A percentile compares a stretch with the other conserved stretches of the same genome.
Conservation (phyloP, 2,113 vertebrate genomes). For the Limanda limanda region DNA sequence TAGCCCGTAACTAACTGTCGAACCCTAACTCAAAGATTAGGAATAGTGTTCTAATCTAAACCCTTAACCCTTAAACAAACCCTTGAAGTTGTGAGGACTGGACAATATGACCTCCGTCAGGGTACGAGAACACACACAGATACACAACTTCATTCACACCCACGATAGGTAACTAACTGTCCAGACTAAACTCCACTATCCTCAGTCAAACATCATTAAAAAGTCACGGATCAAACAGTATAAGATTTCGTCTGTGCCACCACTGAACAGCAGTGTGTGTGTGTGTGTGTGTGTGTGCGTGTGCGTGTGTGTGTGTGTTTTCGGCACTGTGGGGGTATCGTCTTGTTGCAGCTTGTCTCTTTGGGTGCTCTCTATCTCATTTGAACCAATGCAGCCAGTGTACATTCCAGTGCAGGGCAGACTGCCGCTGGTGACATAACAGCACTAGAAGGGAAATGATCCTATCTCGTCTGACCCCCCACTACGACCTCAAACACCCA, state of each 20-base stretch:
- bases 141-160: background rate
- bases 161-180: background rate
- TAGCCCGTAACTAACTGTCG: no score
- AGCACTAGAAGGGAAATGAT: conserved; percentile 37
- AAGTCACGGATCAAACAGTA: background rate
- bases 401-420: conserved; percentile 64
- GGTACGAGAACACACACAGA: background rate
- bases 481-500: background rate
- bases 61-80: background rate
- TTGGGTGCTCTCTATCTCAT: conserved; percentile 37
- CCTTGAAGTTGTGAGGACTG: background rate
- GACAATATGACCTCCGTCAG: background rate
- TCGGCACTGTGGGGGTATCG: background rate
- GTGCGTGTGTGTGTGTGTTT: background rate
- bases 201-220: background rate
- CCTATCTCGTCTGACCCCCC: background rate
- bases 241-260: background rate
- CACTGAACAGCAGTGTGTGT: background rate
- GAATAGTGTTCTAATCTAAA: no score
- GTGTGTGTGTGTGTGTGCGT: background rate
- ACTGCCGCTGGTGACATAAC: conserved; percentile 72
- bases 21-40: no score
- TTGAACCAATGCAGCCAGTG: conserved; percentile 29
- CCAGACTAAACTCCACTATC: background rate
- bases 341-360: conserved; percentile 37